These are phyloP conservation scores for Bolinopsis microptera DNA, from an alignment of 37 sponge, comb jelly and placozoan genomes.

Conservation along the genomic window DNA sequence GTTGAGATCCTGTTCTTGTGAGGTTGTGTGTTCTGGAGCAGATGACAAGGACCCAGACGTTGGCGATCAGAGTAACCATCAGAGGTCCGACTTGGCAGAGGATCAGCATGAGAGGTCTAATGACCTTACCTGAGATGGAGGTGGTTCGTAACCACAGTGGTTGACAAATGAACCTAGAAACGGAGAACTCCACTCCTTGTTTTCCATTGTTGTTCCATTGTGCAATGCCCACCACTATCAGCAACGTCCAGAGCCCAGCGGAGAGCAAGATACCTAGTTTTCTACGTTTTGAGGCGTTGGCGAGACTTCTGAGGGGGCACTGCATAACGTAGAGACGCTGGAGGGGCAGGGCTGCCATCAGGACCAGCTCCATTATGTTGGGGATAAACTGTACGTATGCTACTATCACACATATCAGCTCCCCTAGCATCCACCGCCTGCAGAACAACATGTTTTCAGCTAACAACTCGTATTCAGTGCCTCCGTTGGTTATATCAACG, in stretches of 20 bases:
- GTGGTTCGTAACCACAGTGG: not conserved
- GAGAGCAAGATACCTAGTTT: not conserved
- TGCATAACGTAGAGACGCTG: constrained; percentile 15
- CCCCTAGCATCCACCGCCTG: constrained; percentile 24
- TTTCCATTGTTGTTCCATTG: not conserved
- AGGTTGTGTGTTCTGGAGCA: not conserved
- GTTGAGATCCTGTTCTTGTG: not conserved
- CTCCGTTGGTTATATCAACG: too few relatives aligned
- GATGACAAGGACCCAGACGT: constrained; percentile 21
- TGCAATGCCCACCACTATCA: not conserved
- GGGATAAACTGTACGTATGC: not conserved
- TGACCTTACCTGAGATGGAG: not conserved
- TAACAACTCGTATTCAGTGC: too few relatives aligned
- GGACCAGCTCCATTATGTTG: not conserved
- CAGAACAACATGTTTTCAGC: too few relatives aligned
- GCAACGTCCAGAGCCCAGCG: not conserved
- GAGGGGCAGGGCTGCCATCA: not conserved
- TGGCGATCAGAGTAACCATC: not conserved
- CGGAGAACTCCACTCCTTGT: not conserved
- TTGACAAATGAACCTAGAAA: not conserved
- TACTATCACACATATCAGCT: not conserved
- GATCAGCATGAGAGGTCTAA: not conserved
- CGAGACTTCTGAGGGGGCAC: not conserved
- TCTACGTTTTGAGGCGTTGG: not conserved
- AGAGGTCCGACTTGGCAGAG: constrained; percentile 2